Percentiles rank a stretch among this genome's conserved stretches.
Evolutionary conservation across 1,140 invertebrate genomes (phyloP).

Genomic region (Goniozus legneri): DNA sequence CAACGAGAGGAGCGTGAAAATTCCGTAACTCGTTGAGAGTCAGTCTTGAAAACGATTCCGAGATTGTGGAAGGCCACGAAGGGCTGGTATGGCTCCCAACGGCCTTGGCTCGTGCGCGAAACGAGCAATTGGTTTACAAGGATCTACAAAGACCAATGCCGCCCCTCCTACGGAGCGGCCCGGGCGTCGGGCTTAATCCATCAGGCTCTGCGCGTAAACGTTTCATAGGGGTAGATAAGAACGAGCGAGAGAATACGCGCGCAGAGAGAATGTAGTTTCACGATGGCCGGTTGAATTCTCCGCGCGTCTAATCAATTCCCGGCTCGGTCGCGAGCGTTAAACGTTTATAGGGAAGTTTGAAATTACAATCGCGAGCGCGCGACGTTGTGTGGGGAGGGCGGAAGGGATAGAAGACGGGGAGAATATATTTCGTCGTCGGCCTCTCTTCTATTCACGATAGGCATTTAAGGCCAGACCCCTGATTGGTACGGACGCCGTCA

Average conservation of each 20-base stretch:
- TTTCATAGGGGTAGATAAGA: conserved; percentile 11
- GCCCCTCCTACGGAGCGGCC: too few relatives aligned
- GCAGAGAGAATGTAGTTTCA: too few relatives aligned
- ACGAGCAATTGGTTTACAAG: too few relatives aligned
- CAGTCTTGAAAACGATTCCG: too few relatives aligned
- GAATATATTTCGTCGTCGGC: neutral
- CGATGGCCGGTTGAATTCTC: conserved; percentile 4
- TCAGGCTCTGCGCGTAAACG: conserved; percentile 15
- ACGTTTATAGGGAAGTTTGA: conserved; percentile 22
- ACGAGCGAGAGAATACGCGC: too few relatives aligned
- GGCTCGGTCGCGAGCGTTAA: conserved; percentile 13
- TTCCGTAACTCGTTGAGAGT: too few relatives aligned
- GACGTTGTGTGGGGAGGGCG: too few relatives aligned
- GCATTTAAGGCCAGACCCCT: conserved; percentile 24
- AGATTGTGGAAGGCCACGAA: too few relatives aligned
- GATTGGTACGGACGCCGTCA: conserved; percentile 27
- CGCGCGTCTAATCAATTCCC: conserved; percentile 10
- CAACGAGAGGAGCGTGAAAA: too few relatives aligned
- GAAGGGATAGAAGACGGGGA: neutral
- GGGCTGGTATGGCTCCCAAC: too few relatives aligned
- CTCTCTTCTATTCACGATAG: neutral
- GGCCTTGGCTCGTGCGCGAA: too few relatives aligned
- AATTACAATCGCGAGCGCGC: conserved; percentile 19
- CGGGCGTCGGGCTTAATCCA: conserved; percentile 25
- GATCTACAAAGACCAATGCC: too few relatives aligned